Percentiles rank a stretch among this genome's conserved stretches.
Evolutionary conservation across 2,113 vertebrate species (phyloP).

Genomic region (Gopherus evgoodei): DNA sequence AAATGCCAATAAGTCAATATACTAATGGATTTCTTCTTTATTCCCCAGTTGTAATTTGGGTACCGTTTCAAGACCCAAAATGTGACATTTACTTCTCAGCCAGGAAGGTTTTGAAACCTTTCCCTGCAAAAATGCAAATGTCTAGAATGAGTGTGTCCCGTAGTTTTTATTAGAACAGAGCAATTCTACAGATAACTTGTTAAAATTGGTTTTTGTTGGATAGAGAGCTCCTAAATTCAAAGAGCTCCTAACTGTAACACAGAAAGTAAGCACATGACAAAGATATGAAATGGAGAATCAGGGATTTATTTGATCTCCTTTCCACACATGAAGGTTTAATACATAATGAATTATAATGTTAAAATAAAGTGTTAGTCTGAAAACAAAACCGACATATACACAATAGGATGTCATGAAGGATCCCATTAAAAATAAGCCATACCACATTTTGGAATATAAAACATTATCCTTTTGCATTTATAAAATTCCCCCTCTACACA

Average conservation of each 20-base stretch:
- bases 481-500: background rate
- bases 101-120: background rate
- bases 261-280: background rate
- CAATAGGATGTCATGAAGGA: background rate
- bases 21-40: background rate
- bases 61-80: slow-evolving; percentile 33
- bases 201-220: background rate
- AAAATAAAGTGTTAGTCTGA: slow-evolving; percentile 4
- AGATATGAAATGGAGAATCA: background rate
- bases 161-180: background rate
- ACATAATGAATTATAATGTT: background rate
- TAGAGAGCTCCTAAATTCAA: background rate
- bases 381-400: background rate
- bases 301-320: slow-evolving; percentile 3
- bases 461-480: background rate
- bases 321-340: background rate
- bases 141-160: background rate
- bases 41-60: background rate
- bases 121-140: background rate
- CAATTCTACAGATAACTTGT: background rate
- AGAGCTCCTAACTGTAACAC: background rate
- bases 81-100: background rate
- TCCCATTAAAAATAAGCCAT: background rate
- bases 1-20: background rate
- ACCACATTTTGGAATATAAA: background rate